Evolutionary conservation across 1,140 invertebrate genomes (phyloP), one percentile per base, ranked within the genome.

Genomic region (Caerostris extrusa): DNA sequence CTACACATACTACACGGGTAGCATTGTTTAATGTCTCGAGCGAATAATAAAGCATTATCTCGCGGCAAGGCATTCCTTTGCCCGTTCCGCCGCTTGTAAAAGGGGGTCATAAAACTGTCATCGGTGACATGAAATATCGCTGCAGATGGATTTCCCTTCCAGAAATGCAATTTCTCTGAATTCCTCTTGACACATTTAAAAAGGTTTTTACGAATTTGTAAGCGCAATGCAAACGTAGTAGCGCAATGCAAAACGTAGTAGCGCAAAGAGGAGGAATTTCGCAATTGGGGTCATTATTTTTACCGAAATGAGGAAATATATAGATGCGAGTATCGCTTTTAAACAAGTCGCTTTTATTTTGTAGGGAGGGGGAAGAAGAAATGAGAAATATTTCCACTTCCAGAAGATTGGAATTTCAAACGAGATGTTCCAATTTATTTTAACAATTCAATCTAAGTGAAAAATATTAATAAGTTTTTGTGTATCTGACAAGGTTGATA

Each of bases 51-150:
- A 50, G 5, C 71, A 71, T 19, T 34, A 71, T 77, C 10, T 34
- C 34, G 34, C n/a, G n/a, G n/a, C 7, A 50, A 50, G 5, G 53
- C 34, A 77, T 12, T 50, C 34, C 34, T 53, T 0, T 12, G 3
- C 1, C 12, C 10, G 71, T 12, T 19, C 53, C 34, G 14, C 34
- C 71, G 3, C 34, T 53, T 5, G 71, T 77, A 53, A 77, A 77
- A 77, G 3, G 34, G 34, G 71, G 71, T 77, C 71, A 77, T 77
- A 77, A 77, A 77, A 77, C 71, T 77, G 71, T 50, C 71, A 53
- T 5, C 10, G 34, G 7, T 77, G 71, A 53, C 71, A 50, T 77
- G 71, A 77, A 77, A 77, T 77, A 77, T 14, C 7, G 34, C 71
- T 5, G 71, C 7, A 50, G 53, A 77, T 14, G 50, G 10, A 34